Percentiles rank a stretch among this genome's conserved stretches.
Evolutionary conservation across 2,888 invertebrate species (phyloP).

Genomic region (Frankliniella intonsa): DNA sequence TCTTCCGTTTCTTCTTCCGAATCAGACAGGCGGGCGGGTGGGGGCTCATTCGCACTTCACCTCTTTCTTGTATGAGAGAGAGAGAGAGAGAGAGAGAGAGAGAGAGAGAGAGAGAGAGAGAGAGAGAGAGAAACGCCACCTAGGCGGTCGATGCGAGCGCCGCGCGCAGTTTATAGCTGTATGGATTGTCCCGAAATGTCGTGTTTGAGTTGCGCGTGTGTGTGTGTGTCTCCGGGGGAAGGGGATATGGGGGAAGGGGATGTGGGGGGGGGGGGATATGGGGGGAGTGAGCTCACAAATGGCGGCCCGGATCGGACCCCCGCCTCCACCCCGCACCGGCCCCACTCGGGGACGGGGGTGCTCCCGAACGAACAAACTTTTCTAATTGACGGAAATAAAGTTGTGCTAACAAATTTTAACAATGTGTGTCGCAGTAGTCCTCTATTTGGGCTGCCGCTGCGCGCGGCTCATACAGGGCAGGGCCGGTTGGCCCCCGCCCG

Average conservation of each 20-base stretch:
- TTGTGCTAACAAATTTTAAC: constrained; percentile 27
- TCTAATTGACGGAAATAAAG: constrained; percentile 25
- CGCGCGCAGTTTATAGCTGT: background rate
- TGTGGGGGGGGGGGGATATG: background rate
- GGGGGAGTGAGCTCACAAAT: background rate
- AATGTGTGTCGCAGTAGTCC: constrained; percentile 10
- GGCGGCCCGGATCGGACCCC: background rate
- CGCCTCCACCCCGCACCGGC: background rate
- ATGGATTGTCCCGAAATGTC: background rate
- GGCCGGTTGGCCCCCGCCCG: background rate
- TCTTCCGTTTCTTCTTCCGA: too few species aligned
- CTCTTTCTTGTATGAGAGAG: too few species aligned
- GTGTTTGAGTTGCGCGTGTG: background rate
- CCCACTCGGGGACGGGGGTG: background rate
- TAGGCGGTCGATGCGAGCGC: background rate
- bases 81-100: too few species aligned
- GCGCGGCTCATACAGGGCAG: background rate
- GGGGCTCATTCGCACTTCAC: too few species aligned
- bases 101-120: background rate
- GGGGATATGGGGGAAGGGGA: background rate
- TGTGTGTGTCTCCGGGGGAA: background rate
- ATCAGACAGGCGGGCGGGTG: too few species aligned
- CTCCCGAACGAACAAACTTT: constrained; percentile 14
- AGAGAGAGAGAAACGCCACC: too few species aligned
- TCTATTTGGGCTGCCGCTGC: background rate